Percentiles rank a stretch among this genome's conserved stretches.
Evolutionary conservation across 1,140 invertebrate species (phyloP).

Genomic region (Philopotamus ludificatus): DNA sequence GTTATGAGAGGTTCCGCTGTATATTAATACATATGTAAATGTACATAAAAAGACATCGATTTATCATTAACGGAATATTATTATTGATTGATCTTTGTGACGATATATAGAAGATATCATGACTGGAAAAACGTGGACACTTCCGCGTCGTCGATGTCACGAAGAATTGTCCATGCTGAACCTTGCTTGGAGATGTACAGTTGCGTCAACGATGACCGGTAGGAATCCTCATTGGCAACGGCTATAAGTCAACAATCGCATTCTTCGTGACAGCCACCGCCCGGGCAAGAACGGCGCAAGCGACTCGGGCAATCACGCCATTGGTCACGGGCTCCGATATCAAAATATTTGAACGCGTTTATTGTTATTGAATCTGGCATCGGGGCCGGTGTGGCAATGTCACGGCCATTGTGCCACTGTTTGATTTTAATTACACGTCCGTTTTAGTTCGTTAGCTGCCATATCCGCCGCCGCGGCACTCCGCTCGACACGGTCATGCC

Average conservation of each 20-base stretch:
- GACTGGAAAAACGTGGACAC: no score
- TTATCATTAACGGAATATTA: no score
- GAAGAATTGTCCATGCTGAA: no score
- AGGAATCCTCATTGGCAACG: conserved; percentile 1
- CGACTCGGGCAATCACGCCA: conserved; percentile 24
- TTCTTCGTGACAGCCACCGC: neutral
- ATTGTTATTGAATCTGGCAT: conserved; percentile 20
- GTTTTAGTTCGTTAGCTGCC: conserved; percentile 27
- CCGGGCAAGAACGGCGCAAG: conserved; percentile 11
- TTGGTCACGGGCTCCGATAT: conserved; percentile 24
- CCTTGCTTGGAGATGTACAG: neutral
- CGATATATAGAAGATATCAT: no score
- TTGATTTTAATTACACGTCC: conserved; percentile 33
- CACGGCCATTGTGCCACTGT: conserved; percentile 29
- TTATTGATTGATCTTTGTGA: no score
- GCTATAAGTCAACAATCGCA: neutral
- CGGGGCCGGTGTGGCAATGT: conserved; percentile 16
- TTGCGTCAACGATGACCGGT: neutral
- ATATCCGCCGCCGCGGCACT: neutral
- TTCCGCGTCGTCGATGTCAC: no score
- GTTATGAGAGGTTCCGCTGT: no score
- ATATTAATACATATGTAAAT: no score
- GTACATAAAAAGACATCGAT: no score
- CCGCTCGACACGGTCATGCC: neutral
- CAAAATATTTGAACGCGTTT: conserved; percentile 30